These are phyloP conservation scores for Pandion haliaetus DNA, from an alignment of 2,113 vertebrate species.

Conservation along the genomic window DNA sequence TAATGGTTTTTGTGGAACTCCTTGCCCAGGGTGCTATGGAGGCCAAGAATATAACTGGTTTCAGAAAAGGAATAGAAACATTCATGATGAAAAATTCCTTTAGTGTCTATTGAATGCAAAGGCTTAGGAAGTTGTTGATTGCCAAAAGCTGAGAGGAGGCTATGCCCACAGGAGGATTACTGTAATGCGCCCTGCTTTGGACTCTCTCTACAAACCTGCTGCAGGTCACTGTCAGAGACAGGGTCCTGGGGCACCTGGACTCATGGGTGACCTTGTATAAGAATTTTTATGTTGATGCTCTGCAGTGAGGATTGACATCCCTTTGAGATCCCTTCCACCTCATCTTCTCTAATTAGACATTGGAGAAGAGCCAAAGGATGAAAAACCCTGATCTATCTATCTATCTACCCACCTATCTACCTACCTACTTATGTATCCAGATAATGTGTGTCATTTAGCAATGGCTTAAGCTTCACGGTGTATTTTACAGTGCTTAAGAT, in stretches of 20 bases:
- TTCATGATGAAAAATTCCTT: neutral
- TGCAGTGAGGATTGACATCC: neutral
- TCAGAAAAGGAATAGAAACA: constrained; percentile 13
- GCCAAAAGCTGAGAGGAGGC: neutral
- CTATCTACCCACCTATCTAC: neutral
- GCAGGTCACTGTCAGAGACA: neutral
- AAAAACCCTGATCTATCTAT: neutral
- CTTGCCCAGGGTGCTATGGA: neutral
- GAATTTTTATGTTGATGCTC: neutral
- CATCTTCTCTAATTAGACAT: neutral
- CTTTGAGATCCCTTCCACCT: neutral
- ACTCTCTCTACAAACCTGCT: neutral
- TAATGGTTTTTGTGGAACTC: constrained; percentile 22
- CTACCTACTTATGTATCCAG: neutral
- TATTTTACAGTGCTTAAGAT: neutral
- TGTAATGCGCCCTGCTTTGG: neutral
- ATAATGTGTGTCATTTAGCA: neutral
- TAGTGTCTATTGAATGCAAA: neutral
- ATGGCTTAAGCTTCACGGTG: neutral
- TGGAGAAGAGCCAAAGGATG: neutral
- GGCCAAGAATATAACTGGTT: constrained; percentile 16
- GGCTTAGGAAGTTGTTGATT: neutral
- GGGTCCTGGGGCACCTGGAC: neutral
- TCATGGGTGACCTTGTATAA: neutral
- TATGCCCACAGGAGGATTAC: neutral